These are phyloP conservation scores for Echinops telfairi DNA, from an alignment of 2,113 vertebrate species.

Conservation along the genomic window DNA sequence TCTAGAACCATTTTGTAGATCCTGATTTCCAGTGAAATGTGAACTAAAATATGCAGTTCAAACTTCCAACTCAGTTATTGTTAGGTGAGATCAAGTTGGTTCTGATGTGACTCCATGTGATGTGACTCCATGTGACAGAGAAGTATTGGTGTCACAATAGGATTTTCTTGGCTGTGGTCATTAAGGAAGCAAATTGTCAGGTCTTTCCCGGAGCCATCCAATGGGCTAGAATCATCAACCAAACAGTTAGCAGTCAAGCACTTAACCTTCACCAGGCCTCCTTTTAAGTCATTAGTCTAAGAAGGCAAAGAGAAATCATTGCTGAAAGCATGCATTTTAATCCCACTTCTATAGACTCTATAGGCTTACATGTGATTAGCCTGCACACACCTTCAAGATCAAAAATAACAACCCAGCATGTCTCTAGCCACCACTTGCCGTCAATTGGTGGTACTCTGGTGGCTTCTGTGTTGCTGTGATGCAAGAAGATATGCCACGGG, in stretches of 20 bases:
- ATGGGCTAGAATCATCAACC: not conserved
- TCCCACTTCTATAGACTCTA: constrained; percentile 44
- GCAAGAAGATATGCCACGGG: not conserved
- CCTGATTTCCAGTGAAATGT: constrained; percentile 45
- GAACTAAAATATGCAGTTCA: constrained; percentile 27
- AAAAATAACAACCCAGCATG: constrained; percentile 67
- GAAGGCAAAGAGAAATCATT: not conserved
- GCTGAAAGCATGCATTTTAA: constrained; percentile 64
- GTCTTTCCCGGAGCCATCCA: not conserved
- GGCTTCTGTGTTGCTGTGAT: not conserved
- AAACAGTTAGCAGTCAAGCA: not conserved
- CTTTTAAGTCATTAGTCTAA: not conserved
- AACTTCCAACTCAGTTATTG: not conserved
- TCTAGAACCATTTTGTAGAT: constrained; percentile 41
- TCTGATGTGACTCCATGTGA: no score
- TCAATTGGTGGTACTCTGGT: not conserved
- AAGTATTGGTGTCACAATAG: not conserved
- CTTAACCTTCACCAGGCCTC: not conserved
- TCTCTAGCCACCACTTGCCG: not conserved
- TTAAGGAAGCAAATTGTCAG: not conserved
- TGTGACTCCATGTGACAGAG: not conserved
- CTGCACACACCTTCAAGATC: constrained; percentile 25
- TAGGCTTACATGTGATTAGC: constrained; percentile 58
- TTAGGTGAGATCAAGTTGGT: not conserved
- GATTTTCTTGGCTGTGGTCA: not conserved